phyloP scores from a whole-genome alignment of 1,140 invertebrate species.

The Drosophila ogumai region DNA sequence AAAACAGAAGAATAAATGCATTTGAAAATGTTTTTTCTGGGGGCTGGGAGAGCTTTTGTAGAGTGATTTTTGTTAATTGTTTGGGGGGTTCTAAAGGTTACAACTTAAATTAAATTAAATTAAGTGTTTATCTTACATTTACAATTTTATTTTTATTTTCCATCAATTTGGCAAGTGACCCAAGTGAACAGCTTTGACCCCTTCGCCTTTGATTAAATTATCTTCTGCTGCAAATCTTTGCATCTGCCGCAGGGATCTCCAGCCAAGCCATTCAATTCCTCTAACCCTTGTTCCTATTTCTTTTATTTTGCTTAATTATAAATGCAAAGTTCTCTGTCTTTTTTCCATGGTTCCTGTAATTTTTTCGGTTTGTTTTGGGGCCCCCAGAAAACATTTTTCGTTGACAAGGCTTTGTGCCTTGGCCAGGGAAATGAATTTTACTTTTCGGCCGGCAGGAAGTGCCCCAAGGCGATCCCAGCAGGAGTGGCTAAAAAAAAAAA shows the following conservation, averaged over 20 bases:
- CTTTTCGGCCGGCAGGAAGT: constrained; percentile 75
- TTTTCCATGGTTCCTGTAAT: constrained; percentile 18
- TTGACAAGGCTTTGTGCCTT: constrained; percentile 74
- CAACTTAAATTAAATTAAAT: background rate
- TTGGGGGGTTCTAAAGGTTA: background rate
- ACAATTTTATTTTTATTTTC: background rate
- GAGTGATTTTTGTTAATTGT: background rate
- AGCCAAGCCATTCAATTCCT: constrained; percentile 34
- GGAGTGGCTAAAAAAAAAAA: constrained; percentile 22
- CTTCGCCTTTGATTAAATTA: constrained; percentile 28
- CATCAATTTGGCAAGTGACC: constrained; percentile 9
- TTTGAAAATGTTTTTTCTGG: background rate
- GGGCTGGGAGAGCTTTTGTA: background rate
- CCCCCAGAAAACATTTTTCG: constrained; percentile 50
- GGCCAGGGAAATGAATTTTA: constrained; percentile 77
- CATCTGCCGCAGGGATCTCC: constrained; percentile 39
- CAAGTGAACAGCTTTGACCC: constrained; percentile 18
- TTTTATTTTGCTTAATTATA: constrained; percentile 69
- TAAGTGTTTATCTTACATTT: background rate
- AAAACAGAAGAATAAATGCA: constrained; percentile 13
- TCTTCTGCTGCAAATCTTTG: constrained; percentile 37
- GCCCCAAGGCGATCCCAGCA: constrained; percentile 41
- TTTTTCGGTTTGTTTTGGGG: constrained; percentile 59
- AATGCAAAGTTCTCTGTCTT: constrained; percentile 66
- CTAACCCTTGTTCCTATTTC: constrained; percentile 11